Evolutionary conservation across 2,113 vertebrate species (phyloP), one percentile per base, ranked within the genome.

Genomic region (Triplophysa tibetana): DNA sequence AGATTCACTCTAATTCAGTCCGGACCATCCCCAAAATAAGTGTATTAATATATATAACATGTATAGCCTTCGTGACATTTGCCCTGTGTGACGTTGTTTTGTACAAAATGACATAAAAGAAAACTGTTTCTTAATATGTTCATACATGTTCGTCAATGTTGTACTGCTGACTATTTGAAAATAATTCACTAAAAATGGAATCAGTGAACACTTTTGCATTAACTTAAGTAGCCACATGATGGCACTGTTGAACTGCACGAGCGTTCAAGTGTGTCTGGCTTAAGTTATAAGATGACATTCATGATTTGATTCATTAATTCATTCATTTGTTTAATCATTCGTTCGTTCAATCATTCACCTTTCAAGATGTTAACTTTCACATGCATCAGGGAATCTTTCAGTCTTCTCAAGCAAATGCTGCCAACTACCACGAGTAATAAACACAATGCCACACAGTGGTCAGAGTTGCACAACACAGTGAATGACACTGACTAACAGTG

Each of bases 171-270:
- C 14, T 13, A 50, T 50, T 54, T 56, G 0, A 56, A 19, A 56
- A 56, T 7, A n/a, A 7, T 19, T 16, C 54, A 21, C 54, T 58
- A 58, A 58, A 29, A 16, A 13, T 23, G 6, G 8, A 63, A 8
- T 3, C 2, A 38, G 17, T 43, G 13, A 33, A 14, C 62, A 19
- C 16, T 21, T 8, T 11, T 33, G 64, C 54, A 81, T 48, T 75
- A 58, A 58, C 52, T 29, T 17, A 54, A 21, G 14, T 13, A 24
- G 45, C 54, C 83, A 64, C 56, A 17, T 66, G 83, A 78, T 81
- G 83, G 75, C 83, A 75, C 83, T 84, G 75, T 81, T 78, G 83
- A 24, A 29, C 70, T 81, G 38, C 23, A 62, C 21, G 50, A 19
- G 58, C 21, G 5, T 9, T 8, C 33, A 8, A 21, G 13, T 16